Percentiles rank a stretch among this genome's conserved stretches.
phyloP scores from a whole-genome alignment of 1,140 invertebrate genomes.

The Dinothrombium tinctorium region DNA sequence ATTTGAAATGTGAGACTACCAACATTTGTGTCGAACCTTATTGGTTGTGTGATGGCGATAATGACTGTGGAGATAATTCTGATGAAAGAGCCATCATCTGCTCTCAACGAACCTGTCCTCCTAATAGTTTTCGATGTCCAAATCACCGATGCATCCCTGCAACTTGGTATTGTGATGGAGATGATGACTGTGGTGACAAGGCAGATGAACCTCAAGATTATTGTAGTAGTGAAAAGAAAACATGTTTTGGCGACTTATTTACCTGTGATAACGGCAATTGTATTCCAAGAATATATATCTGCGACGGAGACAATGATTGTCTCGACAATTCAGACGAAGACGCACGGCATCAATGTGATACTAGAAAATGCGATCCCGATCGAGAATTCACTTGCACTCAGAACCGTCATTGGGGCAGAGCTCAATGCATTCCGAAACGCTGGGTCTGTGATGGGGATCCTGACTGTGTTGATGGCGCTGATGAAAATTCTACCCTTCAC shows the following conservation, averaged over 20 bases:
- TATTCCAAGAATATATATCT: conserved; percentile 86
- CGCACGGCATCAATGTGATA: conserved; percentile 64
- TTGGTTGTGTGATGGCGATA: conserved; percentile 67
- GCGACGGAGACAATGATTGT: conserved; percentile 87
- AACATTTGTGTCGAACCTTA: conserved; percentile 87
- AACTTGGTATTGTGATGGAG: conserved; percentile 76
- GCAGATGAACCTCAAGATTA: conserved; percentile 73
- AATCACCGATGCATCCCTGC: conserved; percentile 37
- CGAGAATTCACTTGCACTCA: conserved; percentile 70
- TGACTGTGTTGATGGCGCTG: conserved; percentile 86
- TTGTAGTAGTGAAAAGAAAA: conserved; percentile 74
- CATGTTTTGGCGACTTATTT: conserved; percentile 80
- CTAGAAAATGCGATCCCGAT: conserved; percentile 67
- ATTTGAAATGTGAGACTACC: conserved; percentile 71
- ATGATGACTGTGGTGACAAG: conserved; percentile 67
- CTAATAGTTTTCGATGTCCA: conserved; percentile 50
- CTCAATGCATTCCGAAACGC: conserved; percentile 73
- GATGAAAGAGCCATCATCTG: conserved; percentile 80
- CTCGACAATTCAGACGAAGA: conserved; percentile 77
- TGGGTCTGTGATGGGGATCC: conserved; percentile 91
- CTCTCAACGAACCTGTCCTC: conserved; percentile 59
- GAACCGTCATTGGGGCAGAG: conserved; percentile 68
- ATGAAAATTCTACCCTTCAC: conserved; percentile 62
- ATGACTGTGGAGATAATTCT: conserved; percentile 85
- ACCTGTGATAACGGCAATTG: conserved; percentile 93